Conservation (phyloP, 2,797 vertebrate species). For the Pipistrellus kuhlii region DNA sequence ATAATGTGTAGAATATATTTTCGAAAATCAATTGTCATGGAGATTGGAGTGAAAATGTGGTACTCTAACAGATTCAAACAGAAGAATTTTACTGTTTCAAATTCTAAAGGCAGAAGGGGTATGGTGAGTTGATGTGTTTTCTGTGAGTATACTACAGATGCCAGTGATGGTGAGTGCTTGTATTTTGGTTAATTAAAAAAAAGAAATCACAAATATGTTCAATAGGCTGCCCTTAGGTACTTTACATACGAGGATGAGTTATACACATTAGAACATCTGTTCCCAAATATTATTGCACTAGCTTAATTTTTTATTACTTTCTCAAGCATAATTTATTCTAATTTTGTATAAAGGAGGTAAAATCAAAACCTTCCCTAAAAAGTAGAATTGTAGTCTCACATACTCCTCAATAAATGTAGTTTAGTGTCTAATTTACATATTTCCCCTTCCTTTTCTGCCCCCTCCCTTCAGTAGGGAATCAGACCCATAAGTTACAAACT, state of each 20-base stretch:
- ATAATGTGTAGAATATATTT: not conserved
- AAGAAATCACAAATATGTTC: not conserved
- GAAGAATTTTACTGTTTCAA: not conserved
- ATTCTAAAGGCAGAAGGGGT: not conserved
- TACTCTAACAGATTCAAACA: not conserved
- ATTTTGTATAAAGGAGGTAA: not conserved
- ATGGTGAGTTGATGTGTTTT: not conserved
- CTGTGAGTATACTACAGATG: not conserved
- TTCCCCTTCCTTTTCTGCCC: too few species aligned
- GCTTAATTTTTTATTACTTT: not conserved
- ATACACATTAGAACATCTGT: not conserved
- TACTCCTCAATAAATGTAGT: not conserved
- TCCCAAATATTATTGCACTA: not conserved
- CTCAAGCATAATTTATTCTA: not conserved
- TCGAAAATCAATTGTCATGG: not conserved
- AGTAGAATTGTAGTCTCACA: not conserved
- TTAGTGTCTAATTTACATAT: not conserved
- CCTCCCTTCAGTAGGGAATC: not conserved
- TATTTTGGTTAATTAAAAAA: slow-evolving; percentile 19
- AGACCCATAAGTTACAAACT: not conserved
- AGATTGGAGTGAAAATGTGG: not conserved
- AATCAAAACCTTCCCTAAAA: not conserved
- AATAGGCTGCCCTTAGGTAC: not conserved
- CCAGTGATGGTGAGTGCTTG: not conserved
- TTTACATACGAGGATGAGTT: not conserved